A percentile compares a stretch with the other conserved stretches of the same genome.
Conservation (phyloP, 1,140 invertebrate genomes). For the Rhagoletis zephyria region DNA sequence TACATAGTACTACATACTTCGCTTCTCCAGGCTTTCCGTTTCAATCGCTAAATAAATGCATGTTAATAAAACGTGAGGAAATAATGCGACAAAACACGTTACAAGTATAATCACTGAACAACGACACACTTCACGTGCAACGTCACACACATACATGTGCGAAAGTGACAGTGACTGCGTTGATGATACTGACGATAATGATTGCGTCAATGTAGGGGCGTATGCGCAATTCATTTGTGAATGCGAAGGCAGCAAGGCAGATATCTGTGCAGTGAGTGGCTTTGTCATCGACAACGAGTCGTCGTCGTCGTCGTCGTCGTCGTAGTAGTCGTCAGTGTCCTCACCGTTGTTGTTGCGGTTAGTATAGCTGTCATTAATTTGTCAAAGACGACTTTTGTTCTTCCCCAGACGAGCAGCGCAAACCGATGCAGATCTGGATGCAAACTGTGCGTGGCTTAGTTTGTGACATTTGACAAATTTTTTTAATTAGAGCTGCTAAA, state of each 20-base stretch:
- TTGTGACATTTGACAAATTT: background rate
- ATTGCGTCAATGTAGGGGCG: background rate
- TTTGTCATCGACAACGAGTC: background rate
- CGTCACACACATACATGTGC: background rate
- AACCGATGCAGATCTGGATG: background rate
- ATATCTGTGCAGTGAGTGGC: conserved; percentile 39
- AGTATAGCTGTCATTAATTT: conserved; percentile 17
- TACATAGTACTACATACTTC: too few relatives aligned
- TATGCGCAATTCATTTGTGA: conserved; percentile 44
- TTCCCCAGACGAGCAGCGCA: background rate
- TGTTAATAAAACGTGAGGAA: background rate
- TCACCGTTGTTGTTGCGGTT: background rate
- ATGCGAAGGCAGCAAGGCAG: conserved; percentile 6
- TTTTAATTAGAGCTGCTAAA: background rate
- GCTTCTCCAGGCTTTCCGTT: background rate
- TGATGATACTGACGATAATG: conserved; percentile 19
- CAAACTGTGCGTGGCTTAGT: background rate
- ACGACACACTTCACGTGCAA: background rate
- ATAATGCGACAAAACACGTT: background rate
- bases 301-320: background rate
- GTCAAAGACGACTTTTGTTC: background rate
- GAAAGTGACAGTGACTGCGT: background rate
- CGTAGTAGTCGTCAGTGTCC: background rate
- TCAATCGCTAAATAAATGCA: background rate
- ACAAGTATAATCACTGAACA: background rate